Base-by-base conservation (phyloP, 1,140 invertebrate genomes). In the Heterodera carotae region DNA sequence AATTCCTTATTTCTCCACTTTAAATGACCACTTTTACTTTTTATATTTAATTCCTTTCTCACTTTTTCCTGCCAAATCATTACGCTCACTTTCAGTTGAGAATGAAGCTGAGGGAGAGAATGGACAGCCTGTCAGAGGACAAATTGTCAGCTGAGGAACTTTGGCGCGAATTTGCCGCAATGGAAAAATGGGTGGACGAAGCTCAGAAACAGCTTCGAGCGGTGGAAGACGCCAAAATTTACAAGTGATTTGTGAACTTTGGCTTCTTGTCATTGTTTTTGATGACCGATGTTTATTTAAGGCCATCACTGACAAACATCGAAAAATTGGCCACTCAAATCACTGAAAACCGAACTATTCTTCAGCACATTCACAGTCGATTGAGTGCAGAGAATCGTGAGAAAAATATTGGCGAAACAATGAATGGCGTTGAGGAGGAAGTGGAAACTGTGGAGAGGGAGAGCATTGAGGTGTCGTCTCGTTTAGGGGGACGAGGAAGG, bases 241-340 rank as follows among this genome's bases (percentile, higher is more conserved):
- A 78, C 69, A 80, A 27, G 79, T 79, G 31, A 25, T 53, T 70
- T 43, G 29, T 12, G 0, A 25, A 29, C 18, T 69, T 75, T 27
- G 6, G 39, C 2, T 43, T 64, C 12, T 15, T 48, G 22, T 1
- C 15, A 68, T 18, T 68, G 39, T 25, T 68, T 68, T 2, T 34
- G 27, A 39, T 33, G n/a, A 2, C 27, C 25, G 12, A 29, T 33
- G 27, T 25, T 12, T 8, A 0, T 34, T 56, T 72, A 67, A 76
- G 80, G 62, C 81, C 81, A n/a, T 82, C 76, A 29, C 62, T 81
- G 36, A 43, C 79, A 0, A 82, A 84, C 69, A 48, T 82, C n/a
- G 82, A 84, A 31, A 80, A 68, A 53, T 39, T 82, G 59, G 62
- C 70, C n/a, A 67, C 27, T 36, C 78, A 82, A 56, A 62, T 74